Conservation (phyloP, 2,113 vertebrate genomes). For the Petrocephalus microphthalmus region DNA sequence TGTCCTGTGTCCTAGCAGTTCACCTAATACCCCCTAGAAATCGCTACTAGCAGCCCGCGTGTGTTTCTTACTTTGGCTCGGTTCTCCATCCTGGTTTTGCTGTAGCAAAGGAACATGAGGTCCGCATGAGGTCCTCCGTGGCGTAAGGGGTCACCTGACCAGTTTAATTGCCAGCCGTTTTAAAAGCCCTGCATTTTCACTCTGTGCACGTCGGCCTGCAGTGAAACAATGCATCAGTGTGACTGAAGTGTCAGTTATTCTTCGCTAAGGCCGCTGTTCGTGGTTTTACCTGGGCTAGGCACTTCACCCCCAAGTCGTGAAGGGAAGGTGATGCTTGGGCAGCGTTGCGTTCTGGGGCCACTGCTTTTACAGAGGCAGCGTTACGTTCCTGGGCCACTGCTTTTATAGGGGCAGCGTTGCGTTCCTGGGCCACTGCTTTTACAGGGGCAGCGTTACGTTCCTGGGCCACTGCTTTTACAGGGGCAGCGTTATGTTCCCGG, state of each 20-base stretch:
- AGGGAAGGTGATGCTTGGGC: not conserved
- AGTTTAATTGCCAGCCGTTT: not conserved
- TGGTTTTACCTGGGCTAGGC: not conserved
- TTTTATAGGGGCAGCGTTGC: not conserved
- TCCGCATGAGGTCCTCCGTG: not conserved
- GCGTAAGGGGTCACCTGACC: not conserved
- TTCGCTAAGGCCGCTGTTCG: not conserved
- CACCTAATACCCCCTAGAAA: not conserved
- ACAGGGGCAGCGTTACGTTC: too few species aligned
- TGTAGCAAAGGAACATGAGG: not conserved
- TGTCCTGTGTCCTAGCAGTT: not conserved
- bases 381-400: not conserved
- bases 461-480: not conserved
- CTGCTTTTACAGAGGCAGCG: too few species aligned
- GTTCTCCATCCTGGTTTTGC: not conserved
- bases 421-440: too few species aligned
- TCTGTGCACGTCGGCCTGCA: not conserved
- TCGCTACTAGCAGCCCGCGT: not conserved
- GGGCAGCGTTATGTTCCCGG: too few species aligned
- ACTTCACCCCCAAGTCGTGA: not conserved
- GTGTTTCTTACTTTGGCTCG: not conserved
- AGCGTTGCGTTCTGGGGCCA: too few species aligned
- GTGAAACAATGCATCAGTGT: not conserved
- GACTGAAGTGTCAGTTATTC: not conserved
- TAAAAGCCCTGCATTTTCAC: not conserved